phyloP scores from a whole-genome alignment of 2,797 vertebrate genomes.

The Falco berigora region DNA sequence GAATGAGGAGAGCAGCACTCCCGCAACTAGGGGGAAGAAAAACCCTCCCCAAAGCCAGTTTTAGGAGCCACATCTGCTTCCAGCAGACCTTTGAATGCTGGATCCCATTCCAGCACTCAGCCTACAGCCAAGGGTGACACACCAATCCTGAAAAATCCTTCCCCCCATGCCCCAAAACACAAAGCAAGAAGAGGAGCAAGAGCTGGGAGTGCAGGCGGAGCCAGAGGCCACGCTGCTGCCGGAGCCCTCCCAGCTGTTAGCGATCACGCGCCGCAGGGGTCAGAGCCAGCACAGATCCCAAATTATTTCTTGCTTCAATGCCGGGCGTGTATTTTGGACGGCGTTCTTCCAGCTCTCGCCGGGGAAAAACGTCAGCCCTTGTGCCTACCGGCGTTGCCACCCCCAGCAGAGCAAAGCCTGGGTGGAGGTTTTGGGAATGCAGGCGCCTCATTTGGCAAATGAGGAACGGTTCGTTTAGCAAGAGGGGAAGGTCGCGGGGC shows the following conservation, averaged over 20 bases:
- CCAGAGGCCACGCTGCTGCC: background rate
- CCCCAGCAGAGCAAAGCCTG: background rate
- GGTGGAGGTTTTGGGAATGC: background rate
- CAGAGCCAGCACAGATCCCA: conserved; percentile 14
- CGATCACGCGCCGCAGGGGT: conserved; percentile 30
- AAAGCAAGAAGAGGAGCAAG: background rate
- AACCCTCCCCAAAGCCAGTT: background rate
- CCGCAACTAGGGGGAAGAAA: background rate
- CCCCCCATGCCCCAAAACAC: background rate
- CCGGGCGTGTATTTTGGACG: background rate
- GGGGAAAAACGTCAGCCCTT: background rate
- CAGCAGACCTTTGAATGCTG: background rate
- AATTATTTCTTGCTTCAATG: conserved; percentile 6
- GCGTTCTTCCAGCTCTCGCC: background rate
- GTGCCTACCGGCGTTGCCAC: background rate
- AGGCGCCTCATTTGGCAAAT: background rate
- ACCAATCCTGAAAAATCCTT: background rate
- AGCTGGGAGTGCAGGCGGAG: background rate
- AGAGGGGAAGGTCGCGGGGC: background rate
- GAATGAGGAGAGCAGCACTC: background rate
- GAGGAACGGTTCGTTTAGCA: background rate
- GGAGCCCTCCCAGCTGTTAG: conserved; percentile 32
- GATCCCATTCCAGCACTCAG: background rate
- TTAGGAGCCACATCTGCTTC: background rate
- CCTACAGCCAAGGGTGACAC: background rate